phyloP scores from a whole-genome alignment of 2,888 invertebrate species.

The Apeira syringaria region DNA sequence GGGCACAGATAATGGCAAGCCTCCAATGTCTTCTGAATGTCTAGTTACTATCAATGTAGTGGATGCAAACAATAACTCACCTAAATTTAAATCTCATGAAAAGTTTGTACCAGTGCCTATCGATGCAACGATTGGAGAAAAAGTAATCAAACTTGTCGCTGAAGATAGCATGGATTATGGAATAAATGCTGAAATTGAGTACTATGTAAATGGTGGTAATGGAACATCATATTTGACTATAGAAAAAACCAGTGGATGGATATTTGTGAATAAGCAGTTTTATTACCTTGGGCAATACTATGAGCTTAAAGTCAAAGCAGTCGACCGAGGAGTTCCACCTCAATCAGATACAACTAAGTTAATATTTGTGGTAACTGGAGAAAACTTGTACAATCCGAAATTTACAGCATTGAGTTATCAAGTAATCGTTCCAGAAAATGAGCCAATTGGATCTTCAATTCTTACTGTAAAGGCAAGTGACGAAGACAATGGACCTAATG shows the following conservation, averaged over 20 bases:
- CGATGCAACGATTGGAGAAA: constrained; percentile 88
- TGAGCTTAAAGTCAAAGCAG: constrained; percentile 88
- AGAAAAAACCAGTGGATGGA: constrained; percentile 91
- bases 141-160: constrained; percentile 89
- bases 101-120: constrained; percentile 93
- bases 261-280: constrained; percentile 86
- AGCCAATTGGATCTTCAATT: constrained; percentile 93
- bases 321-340: constrained; percentile 94
- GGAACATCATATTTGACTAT: constrained; percentile 89
- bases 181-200: constrained; percentile 94
- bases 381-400: constrained; percentile 90
- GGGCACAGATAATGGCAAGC: constrained; percentile 97
- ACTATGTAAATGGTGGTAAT: constrained; percentile 89
- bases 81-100: constrained; percentile 89
- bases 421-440: constrained; percentile 96
- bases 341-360: constrained; percentile 90
- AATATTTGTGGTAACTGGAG: constrained; percentile 91
- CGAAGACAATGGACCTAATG: constrained; percentile 94
- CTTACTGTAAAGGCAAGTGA: constrained; percentile 93
- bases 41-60: constrained; percentile 94
- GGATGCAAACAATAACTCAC: constrained; percentile 96
- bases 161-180: constrained; percentile 92
- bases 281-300: constrained; percentile 86
- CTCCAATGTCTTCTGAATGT: constrained; percentile 95
- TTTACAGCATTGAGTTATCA: constrained; percentile 94